Evolutionary conservation across 1,140 invertebrate genomes (phyloP), one percentile per base, ranked within the genome.

Genomic region (Drosophila ercepeae): DNA sequence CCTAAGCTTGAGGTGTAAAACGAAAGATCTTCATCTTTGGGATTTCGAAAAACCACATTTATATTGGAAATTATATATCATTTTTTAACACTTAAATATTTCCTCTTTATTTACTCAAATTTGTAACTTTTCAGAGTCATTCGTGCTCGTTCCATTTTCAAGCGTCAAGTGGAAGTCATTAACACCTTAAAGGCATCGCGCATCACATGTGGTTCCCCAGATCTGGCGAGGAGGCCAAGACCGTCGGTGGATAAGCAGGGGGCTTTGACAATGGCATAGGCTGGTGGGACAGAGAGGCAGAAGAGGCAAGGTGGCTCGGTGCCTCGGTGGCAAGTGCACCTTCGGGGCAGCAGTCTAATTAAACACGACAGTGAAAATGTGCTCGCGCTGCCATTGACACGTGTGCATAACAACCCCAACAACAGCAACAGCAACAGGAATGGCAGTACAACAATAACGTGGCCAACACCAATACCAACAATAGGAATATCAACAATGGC

Each of bases 341-440:
- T 78, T 72, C 42, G 41, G 79, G 81, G 58, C 81, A 52, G 60
- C 60, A 84, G 61, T 86, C 81, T 84, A 84, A 84, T 84, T 84
- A 84, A 84, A 84, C 81, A 84, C 81, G 76, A 84, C 81, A 86
- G 61, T 76, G 81, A 86, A 84, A 84, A 76, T 86, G 81, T 81
- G 58, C 59, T 63, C 57, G 44, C 69, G 57, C 82, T 81, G 81
- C 78, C 81, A 84, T 79, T 84, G 81, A 86, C 81, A 84, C 79
- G 79, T 84, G 81, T 79, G 79, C 68, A 58, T 42, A 71, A 8
- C 59, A 79, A 14, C 3, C 3, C 0, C 39, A 42, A 42, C 39
- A 42, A 13, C 34, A 36, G n/a, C n/a, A n/a, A n/a, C n/a, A n/a
- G n/a, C n/a, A n/a, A n/a, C n/a, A n/a, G n/a, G n/a, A n/a, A n/a